Conservation (phyloP, 2,797 vertebrate species). For the Pempheris klunzingeri region DNA sequence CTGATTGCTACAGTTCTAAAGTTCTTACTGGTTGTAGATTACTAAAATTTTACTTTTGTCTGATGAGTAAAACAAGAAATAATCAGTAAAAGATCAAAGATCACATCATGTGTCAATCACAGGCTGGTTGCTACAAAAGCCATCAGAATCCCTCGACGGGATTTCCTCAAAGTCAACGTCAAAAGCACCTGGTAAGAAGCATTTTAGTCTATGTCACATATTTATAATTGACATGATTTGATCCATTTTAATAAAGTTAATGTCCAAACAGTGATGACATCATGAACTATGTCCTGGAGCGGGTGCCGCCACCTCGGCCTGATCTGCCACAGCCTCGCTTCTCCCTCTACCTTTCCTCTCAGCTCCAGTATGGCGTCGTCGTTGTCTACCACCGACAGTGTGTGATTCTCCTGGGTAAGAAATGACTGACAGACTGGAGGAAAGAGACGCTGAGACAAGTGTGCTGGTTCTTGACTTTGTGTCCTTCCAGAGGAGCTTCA, state of each 20-base stretch:
- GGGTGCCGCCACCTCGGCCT: constrained; percentile 76
- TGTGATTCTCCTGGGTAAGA: constrained; percentile 87
- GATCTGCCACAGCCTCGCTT: constrained; percentile 88
- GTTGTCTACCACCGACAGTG: constrained; percentile 91
- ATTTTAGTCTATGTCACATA: not conserved
- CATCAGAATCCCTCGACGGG: constrained; percentile 77
- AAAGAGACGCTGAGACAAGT: no score
- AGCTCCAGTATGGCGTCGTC: constrained; percentile 91
- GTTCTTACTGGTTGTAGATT: not conserved
- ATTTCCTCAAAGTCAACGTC: constrained; percentile 84
- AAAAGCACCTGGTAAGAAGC: constrained; percentile 79
- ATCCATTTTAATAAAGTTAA: not conserved
- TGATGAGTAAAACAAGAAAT: constrained; percentile 9
- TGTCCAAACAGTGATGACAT: constrained; percentile 86
- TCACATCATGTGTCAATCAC: not conserved
- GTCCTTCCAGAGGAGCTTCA: constrained; percentile 88
- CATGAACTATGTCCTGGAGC: constrained; percentile 87
- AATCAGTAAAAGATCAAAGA: no score
- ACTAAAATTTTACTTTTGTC: not conserved
- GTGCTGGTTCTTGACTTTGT: not conserved
- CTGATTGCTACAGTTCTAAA: not conserved
- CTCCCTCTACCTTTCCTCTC: constrained; percentile 93
- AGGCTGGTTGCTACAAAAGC: constrained; percentile 86
- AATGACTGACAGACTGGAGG: not conserved
- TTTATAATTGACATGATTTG: rapidly evolving